phyloP scores from a whole-genome alignment of 2,888 invertebrate genomes.

The Nemotelus pantherinus region DNA sequence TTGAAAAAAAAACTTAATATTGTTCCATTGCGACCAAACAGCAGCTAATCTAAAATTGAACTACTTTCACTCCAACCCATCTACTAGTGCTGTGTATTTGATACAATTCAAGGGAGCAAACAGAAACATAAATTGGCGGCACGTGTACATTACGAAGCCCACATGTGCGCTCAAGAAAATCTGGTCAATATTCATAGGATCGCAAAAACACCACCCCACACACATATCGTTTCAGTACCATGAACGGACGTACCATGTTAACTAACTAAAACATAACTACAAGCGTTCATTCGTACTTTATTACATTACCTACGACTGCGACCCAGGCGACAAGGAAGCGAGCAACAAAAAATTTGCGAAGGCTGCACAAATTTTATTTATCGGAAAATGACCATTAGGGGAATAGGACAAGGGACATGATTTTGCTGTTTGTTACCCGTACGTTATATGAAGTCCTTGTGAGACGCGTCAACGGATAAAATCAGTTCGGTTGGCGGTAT shows the following conservation, averaged over 20 bases:
- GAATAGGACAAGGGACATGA: slow-evolving; percentile 35
- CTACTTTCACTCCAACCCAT: no score
- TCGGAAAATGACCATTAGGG: slow-evolving; percentile 42
- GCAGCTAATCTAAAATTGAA: no score
- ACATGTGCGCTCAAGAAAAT: slow-evolving; percentile 35
- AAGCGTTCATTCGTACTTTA: no score
- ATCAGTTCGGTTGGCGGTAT: no score
- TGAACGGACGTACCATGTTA: no score
- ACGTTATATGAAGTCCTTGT: background rate
- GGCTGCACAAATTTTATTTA: slow-evolving; percentile 42
- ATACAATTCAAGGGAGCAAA: background rate
- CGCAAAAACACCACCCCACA: background rate
- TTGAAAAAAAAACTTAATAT: no score
- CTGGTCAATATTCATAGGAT: slow-evolving; percentile 37
- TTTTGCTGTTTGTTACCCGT: background rate
- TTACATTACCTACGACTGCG: no score
- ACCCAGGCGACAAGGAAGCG: background rate
- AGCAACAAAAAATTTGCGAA: slow-evolving; percentile 17
- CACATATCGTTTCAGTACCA: no score
- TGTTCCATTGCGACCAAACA: no score
- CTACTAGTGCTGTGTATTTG: no score
- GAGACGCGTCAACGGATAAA: no score
- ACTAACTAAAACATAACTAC: no score
- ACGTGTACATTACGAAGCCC: slow-evolving; percentile 38
- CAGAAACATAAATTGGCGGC: slow-evolving; percentile 39